Base-by-base conservation (phyloP, 2,888 invertebrate species). In the Melolontha melolontha region DNA sequence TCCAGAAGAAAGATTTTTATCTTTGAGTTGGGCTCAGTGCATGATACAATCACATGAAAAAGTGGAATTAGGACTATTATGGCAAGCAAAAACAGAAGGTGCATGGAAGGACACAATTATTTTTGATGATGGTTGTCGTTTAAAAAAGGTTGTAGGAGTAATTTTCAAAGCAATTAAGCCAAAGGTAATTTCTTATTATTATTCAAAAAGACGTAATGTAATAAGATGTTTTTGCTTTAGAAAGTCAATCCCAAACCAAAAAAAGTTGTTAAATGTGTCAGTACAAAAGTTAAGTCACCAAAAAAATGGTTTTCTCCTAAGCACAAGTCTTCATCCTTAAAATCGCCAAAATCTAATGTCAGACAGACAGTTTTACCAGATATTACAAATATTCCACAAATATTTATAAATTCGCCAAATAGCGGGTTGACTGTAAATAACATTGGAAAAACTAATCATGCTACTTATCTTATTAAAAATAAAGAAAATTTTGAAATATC, bases 61-160 rank as follows among this genome's bases (percentile, higher is more conserved):
- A 68, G 84, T 85, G 51, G 76, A 82, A 65, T 82, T 93, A 74
- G 86, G 86, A 44, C 82, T 93, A 75, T 78, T 81, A 16, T 93
- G 93, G 93, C 86, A 81, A 6, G 92, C 93, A 0, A 79, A 77
- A 12, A 84, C 86, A 72, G 86, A 85, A 39, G 87, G 88, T 6
- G 85, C 87, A 2, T 86, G 88, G 77, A 84, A 91, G 70, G 90
- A 91, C 75, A 81, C 90, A 41, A 87, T 91, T 64, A 84, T 71
- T 14, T 71, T 92, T 52, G 86, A 86, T 1, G 90, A 90, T 81
- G 88, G 86, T 69, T 85, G 86, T 66, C 86, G 88, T 72, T 87
- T 90, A 57, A 86, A 89, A 77, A 90, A 89, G 82, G 91, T 92
- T 77, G 86, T 92, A 4, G 85, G 88, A 72, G 82, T 91, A 4